Percentiles rank a stretch among this genome's conserved stretches.
Evolutionary conservation across 2,113 vertebrate genomes (phyloP).

Genomic region (Hyaena hyaena): DNA sequence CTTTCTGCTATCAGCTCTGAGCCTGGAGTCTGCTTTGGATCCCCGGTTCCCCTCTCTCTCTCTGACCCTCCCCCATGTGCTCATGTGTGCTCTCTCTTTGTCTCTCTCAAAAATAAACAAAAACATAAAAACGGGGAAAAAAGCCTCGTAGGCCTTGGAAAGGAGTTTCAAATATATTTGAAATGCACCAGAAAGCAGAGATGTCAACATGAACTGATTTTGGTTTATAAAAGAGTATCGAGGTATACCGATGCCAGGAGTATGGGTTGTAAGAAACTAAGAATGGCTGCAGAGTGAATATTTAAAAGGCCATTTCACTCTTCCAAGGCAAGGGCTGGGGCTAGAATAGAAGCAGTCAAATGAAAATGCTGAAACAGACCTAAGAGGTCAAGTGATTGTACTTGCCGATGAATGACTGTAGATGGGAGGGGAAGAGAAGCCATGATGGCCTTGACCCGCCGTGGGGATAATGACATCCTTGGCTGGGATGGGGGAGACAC

Average conservation of each 20-base stretch:
- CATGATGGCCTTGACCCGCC: neutral
- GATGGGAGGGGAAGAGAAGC: neutral
- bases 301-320: neutral
- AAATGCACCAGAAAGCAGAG: neutral
- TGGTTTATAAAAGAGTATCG: neutral
- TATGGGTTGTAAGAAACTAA: conserved; percentile 27
- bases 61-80: too few relatives aligned
- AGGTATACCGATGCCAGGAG: neutral
- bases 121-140: neutral
- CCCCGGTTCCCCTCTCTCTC: too few relatives aligned
- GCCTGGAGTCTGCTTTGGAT: too few relatives aligned
- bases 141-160: neutral
- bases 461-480: neutral
- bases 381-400: neutral
- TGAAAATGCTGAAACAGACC: conserved; percentile 17
- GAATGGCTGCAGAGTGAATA: neutral
- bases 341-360: neutral
- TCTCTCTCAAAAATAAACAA: too few relatives aligned
- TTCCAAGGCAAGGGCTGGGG: neutral
- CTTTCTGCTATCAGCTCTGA: too few relatives aligned
- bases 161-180: conserved; percentile 14
- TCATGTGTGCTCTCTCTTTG: too few relatives aligned
- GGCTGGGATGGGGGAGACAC: neutral
- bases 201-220: neutral
- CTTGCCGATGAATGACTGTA: neutral